Base-by-base conservation (phyloP, 2,113 vertebrate genomes). In the Stigmatopora argus region DNA sequence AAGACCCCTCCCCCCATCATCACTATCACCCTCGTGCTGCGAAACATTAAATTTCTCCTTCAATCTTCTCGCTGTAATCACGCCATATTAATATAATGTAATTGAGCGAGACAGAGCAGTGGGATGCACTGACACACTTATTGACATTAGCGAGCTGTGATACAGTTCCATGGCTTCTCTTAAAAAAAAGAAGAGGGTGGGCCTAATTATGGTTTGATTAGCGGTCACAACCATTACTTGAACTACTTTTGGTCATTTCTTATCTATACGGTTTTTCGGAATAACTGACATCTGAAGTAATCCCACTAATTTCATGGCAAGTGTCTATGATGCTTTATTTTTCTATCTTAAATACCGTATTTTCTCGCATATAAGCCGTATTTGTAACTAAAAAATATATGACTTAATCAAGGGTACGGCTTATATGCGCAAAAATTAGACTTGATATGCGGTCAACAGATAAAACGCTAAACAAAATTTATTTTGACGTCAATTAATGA, bases 11-110 rank as follows among this genome's bases (percentile, higher is more conserved):
- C 10, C 57, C 19, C 35, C 41, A 15, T 21, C 59, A 23, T 21
- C 41, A 44, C 7, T 38, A 18, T 46, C 41, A 21, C 59, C 59
- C n/a, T 8, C 38, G 1, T 23, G 59, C 59, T 44, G 38, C 38
- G 35, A 61, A 61, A 61, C 58, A 61, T 61, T 45, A 61, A 21
- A 45, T 61, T 61, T 61, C 41, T 61, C 59, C 59, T 61, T 45
- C 59, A 45, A 45, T 61, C 59, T 61, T 61, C 59, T 44, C n/a
- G 19, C 12, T 61, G 59, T 61, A 61, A 45, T 61, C 21, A 45
- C 41, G 13, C 12, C n/a, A 61, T 61, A 61, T 45, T 61, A 23
- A 45, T 61, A 23, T 61, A 14, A 61, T 61, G 59, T 23, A 61
- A 61, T 23, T 61, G 59, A 38, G 38, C 59, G 21, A 23, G 38